phyloP scores from a whole-genome alignment of 1,140 invertebrate genomes.

The Dreissena polymorpha region DNA sequence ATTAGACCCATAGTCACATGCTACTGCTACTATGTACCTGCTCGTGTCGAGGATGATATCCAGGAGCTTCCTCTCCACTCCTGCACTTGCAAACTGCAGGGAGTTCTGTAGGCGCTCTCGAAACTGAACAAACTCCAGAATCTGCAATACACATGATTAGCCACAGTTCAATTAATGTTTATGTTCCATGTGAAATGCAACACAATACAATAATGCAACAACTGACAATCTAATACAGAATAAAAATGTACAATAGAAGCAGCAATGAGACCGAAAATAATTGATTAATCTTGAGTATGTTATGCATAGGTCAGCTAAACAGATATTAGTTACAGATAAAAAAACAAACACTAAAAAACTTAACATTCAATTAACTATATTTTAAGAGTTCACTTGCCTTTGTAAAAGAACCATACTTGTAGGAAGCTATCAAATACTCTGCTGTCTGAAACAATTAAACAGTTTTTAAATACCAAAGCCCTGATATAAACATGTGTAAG shows the following conservation, averaged over 20 bases:
- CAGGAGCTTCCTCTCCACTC: conserved; percentile 89
- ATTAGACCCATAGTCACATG: too few species aligned
- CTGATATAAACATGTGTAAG: too few species aligned
- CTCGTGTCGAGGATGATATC: conserved; percentile 84
- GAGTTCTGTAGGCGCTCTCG: conserved; percentile 90
- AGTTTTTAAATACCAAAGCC: conserved; percentile 29
- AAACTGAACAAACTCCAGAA: conserved; percentile 94
- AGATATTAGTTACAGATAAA: too few species aligned
- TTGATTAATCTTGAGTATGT: too few species aligned
- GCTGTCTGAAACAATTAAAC: conserved; percentile 85
- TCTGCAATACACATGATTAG: conserved; percentile 72
- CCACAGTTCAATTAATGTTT: not conserved
- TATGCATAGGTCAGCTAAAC: too few species aligned
- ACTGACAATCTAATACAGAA: too few species aligned
- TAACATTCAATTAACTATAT: not conserved
- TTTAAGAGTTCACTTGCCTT: conserved; percentile 81
- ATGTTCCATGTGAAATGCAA: too few species aligned
- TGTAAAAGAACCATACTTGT: conserved; percentile 95
- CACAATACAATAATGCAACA: too few species aligned
- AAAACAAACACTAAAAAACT: too few species aligned
- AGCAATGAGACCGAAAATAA: too few species aligned
- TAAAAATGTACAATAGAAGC: too few species aligned
- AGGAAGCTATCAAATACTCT: conserved; percentile 94
- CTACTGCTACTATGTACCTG: conserved; percentile 69
- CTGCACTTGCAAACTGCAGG: conserved; percentile 88